A percentile compares a stretch with the other conserved stretches of the same genome.
These are phyloP conservation scores for Mus pahari DNA, from an alignment of 2,113 vertebrate species.

Conservation along the genomic window DNA sequence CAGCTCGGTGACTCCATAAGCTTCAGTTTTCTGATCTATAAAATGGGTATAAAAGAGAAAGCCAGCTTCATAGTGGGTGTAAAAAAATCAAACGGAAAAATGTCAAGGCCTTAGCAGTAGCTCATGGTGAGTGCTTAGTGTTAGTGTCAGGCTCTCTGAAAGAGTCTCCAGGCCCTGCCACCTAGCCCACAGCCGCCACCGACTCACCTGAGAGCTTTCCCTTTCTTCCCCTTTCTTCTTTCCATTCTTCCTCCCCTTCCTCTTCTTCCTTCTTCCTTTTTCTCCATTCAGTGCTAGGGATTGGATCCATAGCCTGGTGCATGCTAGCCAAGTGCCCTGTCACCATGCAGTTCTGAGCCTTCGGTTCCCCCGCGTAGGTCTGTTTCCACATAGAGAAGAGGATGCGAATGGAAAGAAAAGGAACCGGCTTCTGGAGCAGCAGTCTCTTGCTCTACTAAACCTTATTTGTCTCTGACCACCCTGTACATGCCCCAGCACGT, in stretches of 20 bases:
- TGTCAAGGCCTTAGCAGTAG: neutral
- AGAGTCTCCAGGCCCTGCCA: neutral
- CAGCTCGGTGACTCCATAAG: neutral
- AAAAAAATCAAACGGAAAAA: slow-evolving; percentile 8
- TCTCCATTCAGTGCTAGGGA: neutral
- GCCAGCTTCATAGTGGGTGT: neutral
- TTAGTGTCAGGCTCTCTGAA: neutral
- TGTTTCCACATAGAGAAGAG: neutral
- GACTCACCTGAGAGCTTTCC: neutral
- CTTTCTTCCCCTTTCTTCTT: too few relatives aligned
- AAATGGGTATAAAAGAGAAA: slow-evolving; percentile 30
- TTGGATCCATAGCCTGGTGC: neutral
- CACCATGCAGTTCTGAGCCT: neutral
- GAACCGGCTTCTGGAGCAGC: too few relatives aligned
- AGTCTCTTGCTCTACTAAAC: neutral
- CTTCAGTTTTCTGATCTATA: slow-evolving; percentile 48
- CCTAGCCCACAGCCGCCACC: neutral
- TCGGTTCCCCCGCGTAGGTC: slow-evolving; percentile 16
- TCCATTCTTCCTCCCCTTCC: neutral
- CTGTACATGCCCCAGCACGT: too few relatives aligned
- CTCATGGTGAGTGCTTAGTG: neutral
- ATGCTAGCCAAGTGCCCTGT: neutral
- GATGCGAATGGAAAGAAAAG: neutral
- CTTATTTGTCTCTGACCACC: neutral
- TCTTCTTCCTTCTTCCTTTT: neutral